Evolutionary conservation across 2,888 invertebrate species (phyloP).

Genomic region (Thera obeliscata): DNA sequence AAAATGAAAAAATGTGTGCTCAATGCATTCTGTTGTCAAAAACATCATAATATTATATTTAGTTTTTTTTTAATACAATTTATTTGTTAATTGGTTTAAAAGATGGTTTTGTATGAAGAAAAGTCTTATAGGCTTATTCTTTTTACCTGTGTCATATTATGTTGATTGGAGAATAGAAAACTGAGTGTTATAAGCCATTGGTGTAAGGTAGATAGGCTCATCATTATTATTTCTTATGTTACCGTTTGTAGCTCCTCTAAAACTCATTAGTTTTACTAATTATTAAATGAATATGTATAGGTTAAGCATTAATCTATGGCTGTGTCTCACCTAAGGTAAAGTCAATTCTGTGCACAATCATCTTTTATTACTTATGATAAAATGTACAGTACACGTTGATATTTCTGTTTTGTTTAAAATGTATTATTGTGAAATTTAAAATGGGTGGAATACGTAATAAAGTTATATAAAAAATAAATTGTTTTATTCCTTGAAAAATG

Average conservation of each 20-base stretch:
- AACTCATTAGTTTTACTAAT: constrained; percentile 27
- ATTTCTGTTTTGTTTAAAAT: constrained; percentile 60
- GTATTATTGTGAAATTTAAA: constrained; percentile 72
- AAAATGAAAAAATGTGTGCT: background rate
- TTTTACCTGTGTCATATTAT: background rate
- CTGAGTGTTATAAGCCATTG: constrained; percentile 3
- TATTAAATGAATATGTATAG: constrained; percentile 37
- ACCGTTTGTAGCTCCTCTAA: constrained; percentile 18
- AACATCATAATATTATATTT: background rate
- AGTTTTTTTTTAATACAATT: too few relatives aligned
- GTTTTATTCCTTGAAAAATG: background rate
- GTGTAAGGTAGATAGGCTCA: constrained; percentile 6
- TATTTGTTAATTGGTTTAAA: too few relatives aligned
- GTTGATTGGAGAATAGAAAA: background rate
- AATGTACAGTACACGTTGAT: constrained; percentile 73
- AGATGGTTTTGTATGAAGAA: too few relatives aligned
- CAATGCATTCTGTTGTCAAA: background rate
- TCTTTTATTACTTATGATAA: constrained; percentile 60
- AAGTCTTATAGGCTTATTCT: too few relatives aligned
- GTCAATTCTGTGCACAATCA: constrained; percentile 83
- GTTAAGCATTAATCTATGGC: constrained; percentile 79
- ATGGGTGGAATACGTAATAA: constrained; percentile 79
- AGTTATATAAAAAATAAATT: constrained; percentile 56
- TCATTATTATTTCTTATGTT: constrained; percentile 8
- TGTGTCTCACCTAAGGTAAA: constrained; percentile 83